Percentiles rank a stretch among this genome's conserved stretches.
phyloP scores from a whole-genome alignment of 2,888 invertebrate species.

The Elmis aenea region DNA sequence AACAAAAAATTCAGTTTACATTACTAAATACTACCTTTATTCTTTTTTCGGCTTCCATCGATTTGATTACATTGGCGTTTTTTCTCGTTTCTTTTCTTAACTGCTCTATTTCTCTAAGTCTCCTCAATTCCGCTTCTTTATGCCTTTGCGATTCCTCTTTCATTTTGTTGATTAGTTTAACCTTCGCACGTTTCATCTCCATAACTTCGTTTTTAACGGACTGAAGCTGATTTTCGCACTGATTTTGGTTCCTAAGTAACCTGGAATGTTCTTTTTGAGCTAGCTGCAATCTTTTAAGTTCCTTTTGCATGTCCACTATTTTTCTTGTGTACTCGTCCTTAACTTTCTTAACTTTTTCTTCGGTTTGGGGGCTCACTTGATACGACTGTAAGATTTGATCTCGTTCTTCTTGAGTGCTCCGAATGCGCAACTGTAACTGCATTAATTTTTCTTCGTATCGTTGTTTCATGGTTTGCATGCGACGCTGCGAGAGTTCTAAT shows the following conservation, averaged over 20 bases:
- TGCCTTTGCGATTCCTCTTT: constrained; percentile 84
- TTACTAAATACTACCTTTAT: too few species aligned
- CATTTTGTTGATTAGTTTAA: constrained; percentile 86
- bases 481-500: constrained; percentile 80
- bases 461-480: constrained; percentile 76
- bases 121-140: constrained; percentile 72
- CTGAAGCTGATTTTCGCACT: constrained; percentile 69
- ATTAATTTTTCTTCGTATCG: constrained; percentile 91
- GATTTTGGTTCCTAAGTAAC: constrained; percentile 73
- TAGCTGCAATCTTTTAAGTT: constrained; percentile 76
- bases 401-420: constrained; percentile 83
- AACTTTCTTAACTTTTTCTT: constrained; percentile 73
- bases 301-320: constrained; percentile 75
- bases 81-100: constrained; percentile 83
- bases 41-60: constrained; percentile 80
- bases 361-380: constrained; percentile 45
- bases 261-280: constrained; percentile 87
- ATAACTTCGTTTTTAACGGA: constrained; percentile 67
- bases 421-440: constrained; percentile 77
- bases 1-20: not conserved
- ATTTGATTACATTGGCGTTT: constrained; percentile 81
- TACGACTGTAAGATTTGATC: constrained; percentile 73
- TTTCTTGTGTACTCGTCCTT: constrained; percentile 88
- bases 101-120: constrained; percentile 84
- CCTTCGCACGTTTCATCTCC: constrained; percentile 82